Evolutionary conservation across 2,888 invertebrate species (phyloP), one percentile per base, ranked within the genome.

Genomic region (Phasia obesa): DNA sequence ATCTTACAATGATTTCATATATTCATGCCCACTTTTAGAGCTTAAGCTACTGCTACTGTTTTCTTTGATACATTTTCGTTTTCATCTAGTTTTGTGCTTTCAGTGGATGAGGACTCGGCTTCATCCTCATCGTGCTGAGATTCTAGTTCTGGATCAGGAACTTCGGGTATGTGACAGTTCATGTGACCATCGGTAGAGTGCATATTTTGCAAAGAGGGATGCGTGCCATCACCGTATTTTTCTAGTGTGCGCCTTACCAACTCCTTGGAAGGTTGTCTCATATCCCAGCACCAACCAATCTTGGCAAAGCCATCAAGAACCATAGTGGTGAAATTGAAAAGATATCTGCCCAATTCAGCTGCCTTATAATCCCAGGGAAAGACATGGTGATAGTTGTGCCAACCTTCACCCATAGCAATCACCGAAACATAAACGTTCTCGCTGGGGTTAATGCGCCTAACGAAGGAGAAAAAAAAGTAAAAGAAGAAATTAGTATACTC

Each of bases 311-410:
- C 88, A 87, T 97, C 95, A 67, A 97, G 92, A 64, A 95, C 90
- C 47, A 93, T 88, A 0, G 96, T 95, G 1, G 97, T 96, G 0
- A 93, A 65, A 89, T 97, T 97, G n/a, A 94, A 88, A 84, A 93
- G 89, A 82, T 93, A 93, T 55, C 91, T 92, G 15, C 96, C 96
- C n/a, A 96, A 92, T 90, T 98, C 98, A 6, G 97, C 95, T 27
- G 97, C 96, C 88, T 96, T 96, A 93, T 98, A 98, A 91, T 98
- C 98, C 95, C 96, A 97, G 0, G 97, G 97, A 91, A 98, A 98
- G 0, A 95, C 95, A 91, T 98, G 98, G 90, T 98, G 98, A 91
- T 97, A 98, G 92, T 98, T 98, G 92, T 98, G 98, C 96, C 97
- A 98, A 4, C 98, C 98, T 90, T 97, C 97, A 0, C 97, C 97